Evolutionary conservation across 2,888 invertebrate species (phyloP).

Genomic region (Acleris sparsana): DNA sequence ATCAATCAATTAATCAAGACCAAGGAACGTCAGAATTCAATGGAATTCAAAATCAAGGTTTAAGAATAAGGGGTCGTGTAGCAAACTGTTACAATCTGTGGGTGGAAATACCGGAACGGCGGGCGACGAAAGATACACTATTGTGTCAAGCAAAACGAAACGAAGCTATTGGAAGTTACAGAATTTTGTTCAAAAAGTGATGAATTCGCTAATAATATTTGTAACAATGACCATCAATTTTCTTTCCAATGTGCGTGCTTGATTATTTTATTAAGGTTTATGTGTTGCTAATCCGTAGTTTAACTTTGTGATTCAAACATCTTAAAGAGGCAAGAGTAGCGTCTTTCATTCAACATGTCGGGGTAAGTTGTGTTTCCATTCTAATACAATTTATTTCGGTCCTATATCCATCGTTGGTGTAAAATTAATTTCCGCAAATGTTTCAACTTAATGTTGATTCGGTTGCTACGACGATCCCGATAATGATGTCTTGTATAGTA

Average conservation of each 20-base stretch:
- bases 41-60: too few species aligned
- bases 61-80: too few species aligned
- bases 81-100: too few species aligned
- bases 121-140: not conserved
- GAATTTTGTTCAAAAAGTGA: too few species aligned
- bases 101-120: too few species aligned
- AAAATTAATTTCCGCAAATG: not conserved
- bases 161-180: too few species aligned
- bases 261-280: not conserved
- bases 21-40: too few species aligned
- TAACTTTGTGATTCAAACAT: not conserved
- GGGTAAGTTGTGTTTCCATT: constrained; percentile 56
- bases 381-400: not conserved
- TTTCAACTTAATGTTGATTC: not conserved
- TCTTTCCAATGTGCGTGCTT: not conserved
- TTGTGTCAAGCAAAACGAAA: not conserved
- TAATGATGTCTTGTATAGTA: not conserved
- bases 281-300: not conserved
- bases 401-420: not conserved
- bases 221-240: not conserved
- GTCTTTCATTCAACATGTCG: constrained; percentile 57
- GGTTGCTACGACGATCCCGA: not conserved
- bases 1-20: too few species aligned
- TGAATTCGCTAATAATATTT: not conserved
- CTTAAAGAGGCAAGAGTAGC: constrained; percentile 17